These are phyloP conservation scores for Psix sp. DNA, from an alignment of 1,140 invertebrate species.

Conservation along the genomic window DNA sequence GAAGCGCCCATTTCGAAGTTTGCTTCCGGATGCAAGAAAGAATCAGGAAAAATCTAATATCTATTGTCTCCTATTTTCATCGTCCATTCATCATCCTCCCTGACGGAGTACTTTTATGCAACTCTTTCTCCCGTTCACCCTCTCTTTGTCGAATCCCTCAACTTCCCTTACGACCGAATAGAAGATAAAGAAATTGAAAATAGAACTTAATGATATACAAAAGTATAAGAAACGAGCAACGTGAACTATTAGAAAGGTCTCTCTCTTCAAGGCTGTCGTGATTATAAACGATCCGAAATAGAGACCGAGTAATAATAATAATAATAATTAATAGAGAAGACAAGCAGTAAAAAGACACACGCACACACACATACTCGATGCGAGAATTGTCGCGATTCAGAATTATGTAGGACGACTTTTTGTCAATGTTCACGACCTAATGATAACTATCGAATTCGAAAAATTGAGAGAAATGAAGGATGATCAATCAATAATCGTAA, in stretches of 20 bases:
- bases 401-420: conserved; percentile 54
- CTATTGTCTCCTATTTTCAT: conserved; percentile 63
- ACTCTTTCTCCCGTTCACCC: conserved; percentile 26
- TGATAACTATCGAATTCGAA: conserved; percentile 54
- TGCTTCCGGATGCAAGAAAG: conserved; percentile 63
- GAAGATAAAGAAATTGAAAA: conserved; percentile 46
- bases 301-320: conserved; percentile 44
- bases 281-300: conserved; percentile 34
- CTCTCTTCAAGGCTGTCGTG: conserved; percentile 38
- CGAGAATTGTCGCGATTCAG: conserved; percentile 68
- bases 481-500: conserved; percentile 74
- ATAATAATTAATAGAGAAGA: conserved; percentile 49
- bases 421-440: conserved; percentile 58
- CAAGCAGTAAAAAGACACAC: conserved; percentile 41
- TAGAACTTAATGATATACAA: conserved; percentile 28
- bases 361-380: conserved; percentile 72
- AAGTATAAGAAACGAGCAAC: conserved; percentile 38
- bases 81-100: conserved; percentile 44
- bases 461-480: conserved; percentile 64
- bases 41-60: conserved; percentile 57
- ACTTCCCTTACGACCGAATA: conserved; percentile 54
- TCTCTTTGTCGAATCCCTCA: conserved; percentile 38
- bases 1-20: conserved; percentile 63
- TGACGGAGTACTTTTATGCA: conserved; percentile 40
- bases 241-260: conserved; percentile 47